Conservation (phyloP, 2,888 invertebrate genomes). For the Chalcosyrphus nemorum region DNA sequence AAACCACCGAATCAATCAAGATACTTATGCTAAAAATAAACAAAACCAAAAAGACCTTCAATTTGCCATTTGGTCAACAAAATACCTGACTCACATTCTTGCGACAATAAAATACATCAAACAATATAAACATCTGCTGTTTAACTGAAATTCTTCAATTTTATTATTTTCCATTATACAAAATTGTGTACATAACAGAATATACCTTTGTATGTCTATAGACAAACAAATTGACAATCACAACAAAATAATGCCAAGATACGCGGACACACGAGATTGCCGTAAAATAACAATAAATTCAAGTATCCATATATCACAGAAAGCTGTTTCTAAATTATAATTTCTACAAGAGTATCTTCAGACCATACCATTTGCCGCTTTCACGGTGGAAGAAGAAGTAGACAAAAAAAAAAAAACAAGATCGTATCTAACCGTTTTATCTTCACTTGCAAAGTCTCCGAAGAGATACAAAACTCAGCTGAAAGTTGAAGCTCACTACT, state of each 20-base stretch:
- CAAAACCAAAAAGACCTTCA: slow-evolving; percentile 32
- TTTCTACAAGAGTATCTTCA: slow-evolving; percentile 11
- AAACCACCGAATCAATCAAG: neutral
- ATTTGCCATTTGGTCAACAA: slow-evolving; percentile 4
- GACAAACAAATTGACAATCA: slow-evolving; percentile 3
- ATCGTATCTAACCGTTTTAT: slow-evolving; percentile 20
- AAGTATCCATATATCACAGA: slow-evolving; percentile 22
- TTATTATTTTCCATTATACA: slow-evolving; percentile 1
- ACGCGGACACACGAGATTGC: slow-evolving; percentile 38
- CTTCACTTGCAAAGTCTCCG: neutral
- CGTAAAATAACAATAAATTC: slow-evolving; percentile 30
- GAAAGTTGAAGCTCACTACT: slow-evolving; percentile 8
- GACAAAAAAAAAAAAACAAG: neutral
- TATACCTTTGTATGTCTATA: neutral
- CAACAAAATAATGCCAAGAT: slow-evolving; percentile 24
- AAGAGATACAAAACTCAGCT: neutral
- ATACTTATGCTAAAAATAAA: slow-evolving; percentile 10
- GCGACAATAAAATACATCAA: neutral
- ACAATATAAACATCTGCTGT: neutral
- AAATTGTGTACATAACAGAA: neutral
- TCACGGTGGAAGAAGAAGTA: neutral
- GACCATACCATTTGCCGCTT: slow-evolving; percentile 13
- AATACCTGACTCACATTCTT: slow-evolving; percentile 29
- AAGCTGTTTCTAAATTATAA: slow-evolving; percentile 16
- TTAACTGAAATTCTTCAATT: slow-evolving; percentile 20